These are phyloP conservation scores for Agrilus biguttatus DNA, from an alignment of 2,888 invertebrate genomes.

Conservation along the genomic window DNA sequence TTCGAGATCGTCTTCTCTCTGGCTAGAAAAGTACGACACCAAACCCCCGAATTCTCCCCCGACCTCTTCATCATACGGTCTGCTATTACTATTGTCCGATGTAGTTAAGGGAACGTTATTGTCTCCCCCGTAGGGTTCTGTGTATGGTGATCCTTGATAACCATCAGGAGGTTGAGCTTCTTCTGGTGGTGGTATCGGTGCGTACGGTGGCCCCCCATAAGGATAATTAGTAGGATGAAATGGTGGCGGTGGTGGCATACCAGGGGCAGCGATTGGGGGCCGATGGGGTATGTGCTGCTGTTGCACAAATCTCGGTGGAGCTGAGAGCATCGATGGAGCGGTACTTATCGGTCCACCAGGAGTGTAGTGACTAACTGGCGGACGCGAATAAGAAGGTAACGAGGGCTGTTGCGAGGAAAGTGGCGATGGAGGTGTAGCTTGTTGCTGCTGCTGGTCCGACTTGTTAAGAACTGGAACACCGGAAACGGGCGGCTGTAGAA, in stretches of 20 bases:
- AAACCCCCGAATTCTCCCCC: slow-evolving; percentile 76
- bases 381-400: slow-evolving; percentile 22
- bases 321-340: slow-evolving; percentile 3
- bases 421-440: slow-evolving; percentile 17
- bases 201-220: slow-evolving; percentile 26
- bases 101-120: slow-evolving; percentile 9
- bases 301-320: slow-evolving; percentile 6
- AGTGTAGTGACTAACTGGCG: slow-evolving; percentile 24
- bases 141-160: slow-evolving; percentile 31
- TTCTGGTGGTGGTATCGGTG: slow-evolving; percentile 27
- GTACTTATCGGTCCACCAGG: slow-evolving; percentile 19
- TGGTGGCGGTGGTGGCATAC: slow-evolving; percentile 32
- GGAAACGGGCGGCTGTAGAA: slow-evolving; percentile 23
- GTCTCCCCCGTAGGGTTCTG: slow-evolving; percentile 14
- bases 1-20: slow-evolving; percentile 76
- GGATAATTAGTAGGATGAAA: slow-evolving; percentile 34
- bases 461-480: slow-evolving; percentile 25
- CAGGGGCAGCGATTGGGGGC: slow-evolving; percentile 15
- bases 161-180: slow-evolving; percentile 25
- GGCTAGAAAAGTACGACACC: slow-evolving; percentile 85
- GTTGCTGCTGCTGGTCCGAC: neutral
- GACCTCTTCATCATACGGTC: slow-evolving; percentile 37
- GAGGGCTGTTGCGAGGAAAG: too few species aligned
- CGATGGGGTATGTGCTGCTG: slow-evolving; percentile 6
- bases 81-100: slow-evolving; percentile 20